Evolutionary conservation across 2,888 invertebrate genomes (phyloP), one percentile per base, ranked within the genome.

Genomic region (Oxytorus armatus): DNA sequence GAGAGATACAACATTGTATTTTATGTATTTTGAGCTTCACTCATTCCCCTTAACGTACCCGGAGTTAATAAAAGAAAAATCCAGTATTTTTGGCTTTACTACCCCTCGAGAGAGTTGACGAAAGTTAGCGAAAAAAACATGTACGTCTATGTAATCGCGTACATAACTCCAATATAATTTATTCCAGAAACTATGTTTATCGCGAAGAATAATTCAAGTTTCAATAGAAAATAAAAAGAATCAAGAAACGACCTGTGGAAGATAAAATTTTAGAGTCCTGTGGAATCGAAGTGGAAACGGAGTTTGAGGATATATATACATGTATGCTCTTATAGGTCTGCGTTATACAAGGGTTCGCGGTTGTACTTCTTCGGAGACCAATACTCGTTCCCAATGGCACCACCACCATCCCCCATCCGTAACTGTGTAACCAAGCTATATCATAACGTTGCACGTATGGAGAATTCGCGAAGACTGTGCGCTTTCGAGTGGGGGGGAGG

Each of bases 221-320:
- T 78, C 42, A 70, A 57, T 68, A n/a, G 53, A 77, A 69, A 69
- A 74, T 53, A 57, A 47, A 53, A 68, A 68, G 73, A 72, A 82
- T 80, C 74, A 80, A 77, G 72, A 80, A 75, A 78, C 80, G 80
- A 80, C 36, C 77, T 80, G 79, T 77, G 84, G 75, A 83, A 84
- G 86, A 90, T 89, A 89, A 90, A 90, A 89, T 90, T 90, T 90
- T 90, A 90, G 87, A 87, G 87, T 86, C 88, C 83, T 68, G 57
- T 57, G 72, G 65, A 82, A 83, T 76, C 80, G 75, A 80, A 82
- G 80, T 80, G 78, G 80, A 83, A 81, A 74, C 76, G 70, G 76
- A 66, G 75, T 61, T 61, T 63, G 47, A 63, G 53, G 53, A 55
- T 63, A 55, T 29, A 42, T 68, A 72, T 36, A 14, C 42, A 55